Base-by-base conservation (phyloP, 1,140 invertebrate genomes). In the Pseudachorutes palmiensis region DNA sequence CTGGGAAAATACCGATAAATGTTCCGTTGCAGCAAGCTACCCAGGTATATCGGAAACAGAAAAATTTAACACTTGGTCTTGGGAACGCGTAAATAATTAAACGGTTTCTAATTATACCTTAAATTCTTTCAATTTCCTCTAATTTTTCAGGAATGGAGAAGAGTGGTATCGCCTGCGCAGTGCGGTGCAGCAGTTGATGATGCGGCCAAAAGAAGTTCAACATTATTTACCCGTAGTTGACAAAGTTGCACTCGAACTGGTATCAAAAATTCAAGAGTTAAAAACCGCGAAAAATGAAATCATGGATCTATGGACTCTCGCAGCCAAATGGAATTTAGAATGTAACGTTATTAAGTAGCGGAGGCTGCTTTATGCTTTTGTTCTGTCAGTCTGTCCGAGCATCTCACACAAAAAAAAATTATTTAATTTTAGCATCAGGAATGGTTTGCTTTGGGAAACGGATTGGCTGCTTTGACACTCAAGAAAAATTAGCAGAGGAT, bases 1-100 rank as follows among this genome's bases (percentile, higher is more conserved):
- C 84, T 68, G 82, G 79, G 12, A 81, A 80, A 70, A 77, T 66
- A 28, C 83, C 83, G 1, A 66, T 77, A 69, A 76, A 83, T 30
- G 76, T 77, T 31, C 83, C 83, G 5, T 73, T 84, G 2, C 77
- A 82, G 65, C 80, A 82, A 70, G 79, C 81, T 1, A 77, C 78
- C 14, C 76, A 81, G 71, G 63, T 78, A 22, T 84, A 83, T 72
- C 75, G 80, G 68, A 73, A 79, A 71, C 76, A 79, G 73, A 78
- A 76, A 41, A 73, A 78, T 64, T 74, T 82, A 65, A 81, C 79
- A 31, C 77, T 76, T 9, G 84, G 84, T 22, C 75, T 86, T 2
- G 82, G 83, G 48, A 84, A 84, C 73, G 78, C 77, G 82, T 83
- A 75, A 77, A n/a, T n/a, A n/a, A n/a, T n/a, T 74, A 71, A 22